Evolutionary conservation across 2,888 invertebrate genomes (phyloP), one percentile per base, ranked within the genome.

Genomic region (Xestia ashworthii): DNA sequence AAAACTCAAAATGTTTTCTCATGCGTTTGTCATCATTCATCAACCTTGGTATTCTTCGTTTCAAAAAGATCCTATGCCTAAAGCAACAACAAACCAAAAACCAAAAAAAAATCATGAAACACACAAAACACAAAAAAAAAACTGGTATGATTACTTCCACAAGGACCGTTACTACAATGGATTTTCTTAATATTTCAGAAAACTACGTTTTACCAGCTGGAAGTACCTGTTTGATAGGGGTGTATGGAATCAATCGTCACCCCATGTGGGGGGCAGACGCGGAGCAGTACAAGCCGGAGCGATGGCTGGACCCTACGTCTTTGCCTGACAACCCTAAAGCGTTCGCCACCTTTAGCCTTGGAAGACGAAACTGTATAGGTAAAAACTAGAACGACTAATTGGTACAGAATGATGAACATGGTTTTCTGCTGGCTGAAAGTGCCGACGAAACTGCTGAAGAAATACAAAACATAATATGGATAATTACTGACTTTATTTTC

Each of bases 221-320:
- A 4, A 79, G 90, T 5, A 89, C 90, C 0, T 92, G 92, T 71
- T 74, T 93, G 64, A 74, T 93, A 75, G 88, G 91, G 41, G 68
- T 93, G 0, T 92, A 91, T 62, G 93, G 92, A 0, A 85, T 93
- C 41, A 92, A 93, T 80, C 90, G 90, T 16, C 91, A 93, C 44
- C 90, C 93, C 0, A 87, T 91, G 55, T 94, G 94, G 94, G 94
- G 94, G 5, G 70, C 88, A 1, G 93, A 94, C 71, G 92, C 84
- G 0, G 84, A 93, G 32, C 82, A 91, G 77, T 94, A 94, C 84
- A 91, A 86, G 16, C 94, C 94, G 0, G 93, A 93, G 60, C 85
- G 94, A 14, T 94, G 94, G 94, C 82, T 94, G 19, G 89, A 92
- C 55, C 90, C 91, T 0, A 79, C 86, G 9, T 86, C 78, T 0